Evolutionary conservation across 1,140 invertebrate genomes (phyloP), one percentile per base, ranked within the genome.

Genomic region (Argopecten irradians): DNA sequence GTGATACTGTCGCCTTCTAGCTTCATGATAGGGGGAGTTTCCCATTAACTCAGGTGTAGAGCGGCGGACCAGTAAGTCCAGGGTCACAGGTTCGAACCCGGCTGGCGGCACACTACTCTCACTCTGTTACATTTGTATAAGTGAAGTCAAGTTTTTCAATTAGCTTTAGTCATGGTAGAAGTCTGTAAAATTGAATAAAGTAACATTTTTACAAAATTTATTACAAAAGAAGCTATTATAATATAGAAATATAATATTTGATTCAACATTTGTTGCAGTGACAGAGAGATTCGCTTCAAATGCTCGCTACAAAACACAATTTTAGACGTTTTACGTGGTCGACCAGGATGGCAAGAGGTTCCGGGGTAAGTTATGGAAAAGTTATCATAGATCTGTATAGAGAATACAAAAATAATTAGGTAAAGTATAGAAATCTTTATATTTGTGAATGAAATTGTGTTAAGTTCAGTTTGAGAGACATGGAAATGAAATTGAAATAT

Each of bases 301-400:
- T 95, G 95, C 88, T 95, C 94, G 33, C 87, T 95, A 55, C 93
- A 94, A 88, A 96, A 96, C 90, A 95, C 95, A 8, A 95, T 96
- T 34, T 89, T 94, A 82, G 95, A 96, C 92, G 95, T 96, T 22
- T 84, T 96, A 32, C 93, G 93, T 85, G 90, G 89, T 16, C 88
- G 94, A 84, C 93, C 94, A 14, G 95, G 95, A 0, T 96, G 95
- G 95, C 94, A 95, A 84, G 95, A 96, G 90, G 94, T 93, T 14
- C 90, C 92, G 41, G 93, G 93, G 93, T 94, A 92, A 86, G 90
- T 87, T 3, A 71, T 33, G n/a, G n/a, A n/a, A n/a, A n/a, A n/a
- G n/a, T n/a, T n/a, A n/a, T n/a, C n/a, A n/a, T n/a, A n/a, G n/a
- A n/a, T n/a, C n/a, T n/a, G n/a, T n/a, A n/a, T n/a, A n/a, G n/a